Base-by-base conservation (phyloP, 2,888 invertebrate species). In the Oxytorus armatus region DNA sequence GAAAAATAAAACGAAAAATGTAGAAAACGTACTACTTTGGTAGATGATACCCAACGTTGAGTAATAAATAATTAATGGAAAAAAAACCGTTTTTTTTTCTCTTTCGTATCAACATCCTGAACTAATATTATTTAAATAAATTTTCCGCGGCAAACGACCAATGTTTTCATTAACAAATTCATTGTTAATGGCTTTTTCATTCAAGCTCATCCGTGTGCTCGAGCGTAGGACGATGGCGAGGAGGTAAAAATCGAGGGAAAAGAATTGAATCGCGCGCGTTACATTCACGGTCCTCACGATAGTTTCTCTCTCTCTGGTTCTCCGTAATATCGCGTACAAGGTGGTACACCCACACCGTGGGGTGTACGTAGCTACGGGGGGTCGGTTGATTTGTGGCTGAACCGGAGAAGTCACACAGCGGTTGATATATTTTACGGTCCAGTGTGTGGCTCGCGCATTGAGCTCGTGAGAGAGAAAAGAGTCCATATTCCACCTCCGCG, bases 341-440 rank as follows among this genome's bases (percentile, higher is more conserved):
- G 81, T 86, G 87, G 86, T 90, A 90, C 91, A 83, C 83, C 84
- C 82, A 82, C 84, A 85, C 82, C 77, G 77, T 86, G 87, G n/a
- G 83, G 83, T 83, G 68, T 77, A 73, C 66, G 59, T 55, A 89
- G 83, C 92, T 85, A 89, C 92, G 89, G 92, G 92, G 91, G 91
- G 90, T 90, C 90, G 87, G 85, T 90, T 92, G 92, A 92, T 92
- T 92, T 92, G 92, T 91, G 91, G 87, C 88, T 88, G 90, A 88
- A 88, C 90, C 90, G 88, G 88, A 90, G 89, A 91, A 92, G 92
- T 92, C 92, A 89, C 92, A 90, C 90, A 91, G 90, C 89, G 91
- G 89, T 89, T 91, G 91, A 91, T 92, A 92, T 92, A 92, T 92
- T 92, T 92, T 90, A 92, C 91, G 90, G 90, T 87, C n/a, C 90